Evolutionary conservation across 2,888 invertebrate species (phyloP).

Genomic region (Thereva nobilitata): DNA sequence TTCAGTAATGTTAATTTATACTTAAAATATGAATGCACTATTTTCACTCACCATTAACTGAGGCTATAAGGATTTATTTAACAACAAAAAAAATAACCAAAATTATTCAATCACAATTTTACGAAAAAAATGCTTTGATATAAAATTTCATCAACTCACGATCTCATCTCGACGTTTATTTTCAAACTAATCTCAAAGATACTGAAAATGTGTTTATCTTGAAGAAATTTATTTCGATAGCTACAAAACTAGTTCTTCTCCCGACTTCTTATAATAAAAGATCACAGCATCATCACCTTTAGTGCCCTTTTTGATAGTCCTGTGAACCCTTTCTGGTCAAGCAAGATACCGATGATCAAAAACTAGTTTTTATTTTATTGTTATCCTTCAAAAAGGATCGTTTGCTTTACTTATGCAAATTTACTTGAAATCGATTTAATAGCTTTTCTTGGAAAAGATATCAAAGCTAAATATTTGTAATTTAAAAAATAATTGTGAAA

Average conservation of each 20-base stretch:
- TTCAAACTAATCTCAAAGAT: conserved; percentile 19
- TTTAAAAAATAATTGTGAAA: too few species aligned
- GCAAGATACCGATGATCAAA: conserved; percentile 7
- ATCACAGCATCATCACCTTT: conserved; percentile 21
- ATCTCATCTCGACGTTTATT: background rate
- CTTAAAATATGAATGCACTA: too few species aligned
- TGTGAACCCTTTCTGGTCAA: conserved; percentile 23
- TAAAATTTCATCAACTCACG: conserved; percentile 16
- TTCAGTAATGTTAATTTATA: too few species aligned
- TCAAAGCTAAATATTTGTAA: too few species aligned
- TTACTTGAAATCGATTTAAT: too few species aligned
- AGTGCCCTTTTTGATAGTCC: conserved; percentile 7
- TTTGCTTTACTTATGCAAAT: conserved; percentile 10
- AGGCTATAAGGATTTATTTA: too few species aligned
- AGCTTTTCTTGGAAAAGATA: too few species aligned
- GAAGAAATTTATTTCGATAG: background rate
- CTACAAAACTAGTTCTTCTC: conserved; percentile 13
- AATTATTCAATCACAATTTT: background rate
- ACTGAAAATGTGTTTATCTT: background rate
- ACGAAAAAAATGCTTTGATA: too few species aligned
- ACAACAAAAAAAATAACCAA: too few species aligned
- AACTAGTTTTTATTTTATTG: conserved; percentile 6
- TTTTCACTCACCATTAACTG: too few species aligned
- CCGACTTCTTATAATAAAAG: background rate
- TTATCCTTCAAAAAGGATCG: background rate